These are phyloP conservation scores for Oithona nana DNA, from an alignment of 2,888 invertebrate genomes.

Conservation along the genomic window DNA sequence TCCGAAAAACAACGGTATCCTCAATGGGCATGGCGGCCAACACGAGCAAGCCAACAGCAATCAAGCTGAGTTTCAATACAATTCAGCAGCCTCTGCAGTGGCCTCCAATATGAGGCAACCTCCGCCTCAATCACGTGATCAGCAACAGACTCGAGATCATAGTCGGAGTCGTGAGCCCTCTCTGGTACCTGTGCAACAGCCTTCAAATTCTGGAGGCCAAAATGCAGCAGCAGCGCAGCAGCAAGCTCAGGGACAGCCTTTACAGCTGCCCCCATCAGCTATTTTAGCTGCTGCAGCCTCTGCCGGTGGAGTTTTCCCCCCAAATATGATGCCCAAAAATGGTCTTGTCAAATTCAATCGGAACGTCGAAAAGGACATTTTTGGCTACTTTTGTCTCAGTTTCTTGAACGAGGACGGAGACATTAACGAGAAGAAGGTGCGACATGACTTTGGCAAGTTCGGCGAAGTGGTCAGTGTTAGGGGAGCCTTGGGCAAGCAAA, in stretches of 20 bases:
- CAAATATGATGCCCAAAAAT: neutral
- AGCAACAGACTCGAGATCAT: constrained; percentile 4
- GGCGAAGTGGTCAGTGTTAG: constrained; percentile 17
- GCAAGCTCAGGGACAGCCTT: neutral
- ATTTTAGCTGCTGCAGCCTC: neutral
- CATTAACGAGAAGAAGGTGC: constrained; percentile 17
- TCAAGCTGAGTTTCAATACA: too few relatives aligned
- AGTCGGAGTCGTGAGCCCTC: constrained; percentile 4
- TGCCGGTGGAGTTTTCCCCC: neutral
- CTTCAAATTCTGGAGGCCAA: neutral
- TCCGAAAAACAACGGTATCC: neutral
- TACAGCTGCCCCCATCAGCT: neutral
- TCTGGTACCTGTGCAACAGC: neutral
- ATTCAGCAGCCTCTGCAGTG: neutral
- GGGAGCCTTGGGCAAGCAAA: constrained; percentile 16
- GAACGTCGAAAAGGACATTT: constrained; percentile 17
- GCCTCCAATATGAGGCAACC: neutral
- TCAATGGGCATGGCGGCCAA: neutral
- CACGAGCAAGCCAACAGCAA: neutral
- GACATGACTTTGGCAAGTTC: constrained; percentile 16
- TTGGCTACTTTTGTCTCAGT: constrained; percentile 16
- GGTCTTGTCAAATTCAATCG: constrained; percentile 16
- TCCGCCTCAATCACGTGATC: neutral
- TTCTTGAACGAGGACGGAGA: constrained; percentile 17
- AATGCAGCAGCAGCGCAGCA: neutral